A percentile compares a stretch with the other conserved stretches of the same genome.
These are phyloP conservation scores for Okapia johnstoni DNA, from an alignment of 2,113 vertebrate species.

Conservation along the genomic window DNA sequence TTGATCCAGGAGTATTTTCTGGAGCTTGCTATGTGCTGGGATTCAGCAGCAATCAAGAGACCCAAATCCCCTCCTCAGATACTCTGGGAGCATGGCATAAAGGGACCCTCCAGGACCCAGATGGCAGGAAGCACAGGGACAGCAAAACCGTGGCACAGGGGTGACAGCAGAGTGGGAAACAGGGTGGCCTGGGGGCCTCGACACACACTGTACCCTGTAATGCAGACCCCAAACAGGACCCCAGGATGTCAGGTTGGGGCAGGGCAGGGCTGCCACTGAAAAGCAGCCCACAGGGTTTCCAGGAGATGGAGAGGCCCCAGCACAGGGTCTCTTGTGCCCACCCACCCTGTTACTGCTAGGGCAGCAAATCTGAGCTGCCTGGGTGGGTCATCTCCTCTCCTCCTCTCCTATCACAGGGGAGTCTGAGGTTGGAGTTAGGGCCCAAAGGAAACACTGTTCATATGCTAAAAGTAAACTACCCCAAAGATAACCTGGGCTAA, in stretches of 20 bases:
- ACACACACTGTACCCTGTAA: not conserved
- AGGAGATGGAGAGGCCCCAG: not conserved
- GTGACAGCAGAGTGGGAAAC: not conserved
- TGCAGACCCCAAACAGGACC: not conserved
- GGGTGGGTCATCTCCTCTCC: no score
- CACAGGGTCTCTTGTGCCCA: not conserved
- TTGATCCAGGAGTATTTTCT: not conserved
- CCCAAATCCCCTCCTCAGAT: not conserved
- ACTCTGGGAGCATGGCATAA: no score
- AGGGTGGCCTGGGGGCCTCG: no score
- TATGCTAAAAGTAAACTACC: not conserved
- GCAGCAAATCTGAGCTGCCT: not conserved
- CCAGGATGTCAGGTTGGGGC: not conserved
- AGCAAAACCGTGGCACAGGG: not conserved
- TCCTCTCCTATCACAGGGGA: not conserved
- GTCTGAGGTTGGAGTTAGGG: not conserved
- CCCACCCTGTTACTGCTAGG: not conserved
- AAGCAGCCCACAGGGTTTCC: not conserved
- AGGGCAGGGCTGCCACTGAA: not conserved
- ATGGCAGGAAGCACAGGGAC: not conserved
- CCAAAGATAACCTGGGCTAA: not conserved
- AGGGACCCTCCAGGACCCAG: no score
- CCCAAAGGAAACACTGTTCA: not conserved
- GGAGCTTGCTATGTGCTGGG: not conserved
- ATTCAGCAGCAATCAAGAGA: not conserved